Percentiles rank a stretch among this genome's conserved stretches.
These are phyloP conservation scores for Amphiprion clarkii DNA, from an alignment of 2,797 vertebrate species.

Conservation along the genomic window DNA sequence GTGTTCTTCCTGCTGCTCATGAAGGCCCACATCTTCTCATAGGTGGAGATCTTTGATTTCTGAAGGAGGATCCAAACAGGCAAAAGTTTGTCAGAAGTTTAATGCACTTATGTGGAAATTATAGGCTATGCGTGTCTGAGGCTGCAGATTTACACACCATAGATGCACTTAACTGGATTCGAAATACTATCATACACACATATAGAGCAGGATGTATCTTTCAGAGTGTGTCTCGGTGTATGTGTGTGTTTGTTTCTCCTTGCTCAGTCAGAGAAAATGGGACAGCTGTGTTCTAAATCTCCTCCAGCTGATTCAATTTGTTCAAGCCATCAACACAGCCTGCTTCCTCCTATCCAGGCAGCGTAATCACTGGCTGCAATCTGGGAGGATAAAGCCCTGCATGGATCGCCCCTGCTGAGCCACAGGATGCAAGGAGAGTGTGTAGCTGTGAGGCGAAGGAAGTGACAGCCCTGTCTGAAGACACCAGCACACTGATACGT, in stretches of 20 bases:
- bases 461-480: slow-evolving; percentile 50
- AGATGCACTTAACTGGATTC: slow-evolving; percentile 21
- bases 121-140: neutral
- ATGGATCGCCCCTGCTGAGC: slow-evolving; percentile 73
- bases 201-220: slow-evolving; percentile 24
- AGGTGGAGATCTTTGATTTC: slow-evolving; percentile 99
- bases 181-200: slow-evolving; percentile 16
- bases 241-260: slow-evolving; percentile 25
- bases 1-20: slow-evolving; percentile 98
- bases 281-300: slow-evolving; percentile 86
- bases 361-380: slow-evolving; percentile 84
- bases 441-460: slow-evolving; percentile 41
- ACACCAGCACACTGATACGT: slow-evolving; percentile 23
- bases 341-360: slow-evolving; percentile 72
- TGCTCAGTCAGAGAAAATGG: slow-evolving; percentile 73
- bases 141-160: neutral
- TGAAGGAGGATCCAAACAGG: slow-evolving; percentile 58
- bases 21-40: slow-evolving; percentile 99
- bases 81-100: slow-evolving; percentile 4
- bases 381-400: slow-evolving; percentile 77
- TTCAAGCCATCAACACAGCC: slow-evolving; percentile 76
- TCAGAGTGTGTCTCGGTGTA: slow-evolving; percentile 10
- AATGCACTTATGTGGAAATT: neutral
- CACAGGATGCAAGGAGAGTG: slow-evolving; percentile 58
- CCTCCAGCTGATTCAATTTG: slow-evolving; percentile 85